Base-by-base conservation (phyloP, 2,797 vertebrate genomes). In the Aulostomus chinensis region DNA sequence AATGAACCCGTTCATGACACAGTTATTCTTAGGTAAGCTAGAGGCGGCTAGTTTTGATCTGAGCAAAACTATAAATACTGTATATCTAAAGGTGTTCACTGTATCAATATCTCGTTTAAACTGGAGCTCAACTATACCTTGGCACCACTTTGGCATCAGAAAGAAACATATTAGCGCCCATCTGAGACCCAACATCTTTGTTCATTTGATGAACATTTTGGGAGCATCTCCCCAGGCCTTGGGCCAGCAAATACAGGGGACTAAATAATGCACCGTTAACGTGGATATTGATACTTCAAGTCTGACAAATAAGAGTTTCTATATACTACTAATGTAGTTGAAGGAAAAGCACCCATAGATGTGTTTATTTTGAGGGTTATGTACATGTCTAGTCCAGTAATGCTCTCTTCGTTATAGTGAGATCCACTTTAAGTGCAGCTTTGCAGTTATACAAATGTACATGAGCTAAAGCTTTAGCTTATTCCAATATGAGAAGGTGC, bases 111-210 rank as follows among this genome's bases (percentile, higher is more conserved):
- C 52, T 16, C 45, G 35, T 59, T n/a, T n/a, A n/a, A n/a, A n/a
- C 59, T 65, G 46, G 18, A 46, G 75, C 59, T 69, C 60, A 16
- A 73, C 77, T 81, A 72, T 80, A 84, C 76, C 77, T 78, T 85
- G 81, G 86, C 79, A 81, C 75, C 86, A 84, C 88, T 90, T 92
- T 91, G 89, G 88, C 89, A 86, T 86, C 50, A 81, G 57, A 78
- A 88, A 84, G 81, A 83, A 80, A 89, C 76, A 68, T 59, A 62
- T 3, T n/a, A 22, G 56, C 45, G 49, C 32, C 48, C 58, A n/a
- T 53, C 51, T 55, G 58, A 76, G 47, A 50, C 66, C 57, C 81
- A 79, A 76, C 65, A 30, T 57, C 63, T 59, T 69, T 69, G 87
- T 87, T 78, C 86, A 86, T 89, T 64, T 78, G 2, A 83, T 84